A percentile compares a stretch with the other conserved stretches of the same genome.
Conservation (phyloP, 2,797 vertebrate species). For the Arctocebus calabarensis region DNA sequence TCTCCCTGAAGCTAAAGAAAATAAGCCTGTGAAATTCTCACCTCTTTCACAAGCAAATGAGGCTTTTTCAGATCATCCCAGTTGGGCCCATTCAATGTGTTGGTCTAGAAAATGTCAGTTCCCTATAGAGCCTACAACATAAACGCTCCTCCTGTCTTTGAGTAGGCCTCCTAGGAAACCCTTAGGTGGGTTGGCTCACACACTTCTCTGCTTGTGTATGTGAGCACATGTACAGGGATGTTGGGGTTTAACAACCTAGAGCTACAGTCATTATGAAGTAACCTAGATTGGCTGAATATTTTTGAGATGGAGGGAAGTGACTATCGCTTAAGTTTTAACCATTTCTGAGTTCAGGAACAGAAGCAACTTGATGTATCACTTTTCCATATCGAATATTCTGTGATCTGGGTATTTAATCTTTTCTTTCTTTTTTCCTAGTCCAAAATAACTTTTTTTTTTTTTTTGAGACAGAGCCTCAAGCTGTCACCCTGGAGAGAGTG, state of each 20-base stretch:
- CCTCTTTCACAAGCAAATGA: slow-evolving; percentile 24
- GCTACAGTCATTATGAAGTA: neutral
- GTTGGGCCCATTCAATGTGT: neutral
- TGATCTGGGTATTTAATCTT: neutral
- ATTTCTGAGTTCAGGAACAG: slow-evolving; percentile 13
- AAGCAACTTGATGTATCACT: neutral
- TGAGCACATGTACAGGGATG: neutral
- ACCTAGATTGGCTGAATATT: neutral
- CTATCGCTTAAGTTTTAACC: neutral
- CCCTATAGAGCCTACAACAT: neutral
- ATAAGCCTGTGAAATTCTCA: slow-evolving; percentile 29
- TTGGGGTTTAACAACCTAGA: neutral
- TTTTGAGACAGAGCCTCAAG: too few relatives aligned
- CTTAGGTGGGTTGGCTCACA: neutral
- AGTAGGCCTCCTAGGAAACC: neutral
- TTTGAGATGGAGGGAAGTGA: neutral
- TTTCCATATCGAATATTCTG: neutral
- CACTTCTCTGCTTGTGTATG: neutral
- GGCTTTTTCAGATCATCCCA: neutral
- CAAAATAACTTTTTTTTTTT: slow-evolving; percentile 10
- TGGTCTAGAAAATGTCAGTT: neutral
- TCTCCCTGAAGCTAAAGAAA: neutral
- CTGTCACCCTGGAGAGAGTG: too few relatives aligned
- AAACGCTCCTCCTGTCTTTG: neutral
- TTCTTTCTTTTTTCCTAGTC: slow-evolving; percentile 25